phyloP scores from a whole-genome alignment of 2,888 invertebrate genomes.

The Aphelenchoides bicaudatus region DNA sequence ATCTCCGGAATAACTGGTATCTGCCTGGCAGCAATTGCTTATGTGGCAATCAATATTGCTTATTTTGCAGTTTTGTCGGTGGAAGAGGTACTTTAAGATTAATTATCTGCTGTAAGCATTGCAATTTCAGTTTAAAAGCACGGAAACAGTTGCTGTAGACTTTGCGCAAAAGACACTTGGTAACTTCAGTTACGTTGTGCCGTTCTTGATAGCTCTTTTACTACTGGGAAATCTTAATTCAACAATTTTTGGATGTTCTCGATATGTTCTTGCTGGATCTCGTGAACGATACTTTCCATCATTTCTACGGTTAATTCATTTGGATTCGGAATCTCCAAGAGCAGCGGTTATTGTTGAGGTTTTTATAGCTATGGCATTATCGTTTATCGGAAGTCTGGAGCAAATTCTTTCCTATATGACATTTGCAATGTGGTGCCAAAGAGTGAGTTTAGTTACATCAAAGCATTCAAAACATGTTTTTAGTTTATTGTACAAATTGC shows the following conservation, averaged over 20 bases:
- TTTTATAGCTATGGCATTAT: constrained; percentile 42
- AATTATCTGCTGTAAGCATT: too few species aligned
- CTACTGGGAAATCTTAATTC: constrained; percentile 51
- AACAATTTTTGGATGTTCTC: constrained; percentile 48
- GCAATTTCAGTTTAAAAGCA: constrained; percentile 37
- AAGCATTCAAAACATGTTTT: background rate
- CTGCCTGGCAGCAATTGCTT: constrained; percentile 64
- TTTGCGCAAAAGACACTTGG: constrained; percentile 48
- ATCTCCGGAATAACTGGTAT: constrained; percentile 51
- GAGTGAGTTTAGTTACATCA: constrained; percentile 28
- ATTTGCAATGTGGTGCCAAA: constrained; percentile 51
- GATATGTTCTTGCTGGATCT: constrained; percentile 46
- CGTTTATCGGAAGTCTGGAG: constrained; percentile 53
- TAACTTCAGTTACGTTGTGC: constrained; percentile 44
- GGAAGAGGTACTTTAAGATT: constrained; percentile 75
- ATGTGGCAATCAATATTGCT: constrained; percentile 82
- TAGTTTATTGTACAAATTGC: background rate
- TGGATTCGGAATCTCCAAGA: constrained; percentile 39
- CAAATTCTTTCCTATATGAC: constrained; percentile 53
- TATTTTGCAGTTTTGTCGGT: constrained; percentile 82
- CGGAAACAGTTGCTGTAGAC: constrained; percentile 66
- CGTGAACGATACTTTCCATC: constrained; percentile 36
- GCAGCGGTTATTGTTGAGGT: constrained; percentile 48
- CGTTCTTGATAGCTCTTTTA: constrained; percentile 50
- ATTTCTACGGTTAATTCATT: constrained; percentile 37